Percentiles rank a stretch among this genome's conserved stretches.
Evolutionary conservation across 1,140 invertebrate species (phyloP).

Genomic region (Microplitis demolitor): DNA sequence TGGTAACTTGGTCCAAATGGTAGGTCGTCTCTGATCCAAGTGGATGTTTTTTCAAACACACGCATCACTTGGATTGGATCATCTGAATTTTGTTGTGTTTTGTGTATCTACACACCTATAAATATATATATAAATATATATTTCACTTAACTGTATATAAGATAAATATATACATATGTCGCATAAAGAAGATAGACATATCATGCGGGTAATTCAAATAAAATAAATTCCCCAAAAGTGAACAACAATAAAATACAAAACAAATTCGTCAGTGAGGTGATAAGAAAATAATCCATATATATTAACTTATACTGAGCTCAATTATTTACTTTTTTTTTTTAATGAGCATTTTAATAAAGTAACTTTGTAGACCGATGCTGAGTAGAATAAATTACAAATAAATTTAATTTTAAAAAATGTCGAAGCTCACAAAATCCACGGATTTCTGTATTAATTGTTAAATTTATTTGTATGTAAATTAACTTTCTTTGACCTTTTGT

Average conservation of each 20-base stretch:
- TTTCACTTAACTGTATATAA: not conserved
- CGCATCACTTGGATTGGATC: not conserved
- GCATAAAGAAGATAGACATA: not conserved
- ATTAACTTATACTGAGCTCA: not conserved
- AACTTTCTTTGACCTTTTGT: too few species aligned
- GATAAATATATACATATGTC: not conserved
- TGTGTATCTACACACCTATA: not conserved
- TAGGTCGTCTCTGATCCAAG: not conserved
- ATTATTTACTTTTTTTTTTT: too few species aligned
- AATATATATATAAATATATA: too few species aligned
- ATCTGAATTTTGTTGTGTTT: not conserved
- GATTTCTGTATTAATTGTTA: too few species aligned
- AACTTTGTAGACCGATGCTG: too few species aligned
- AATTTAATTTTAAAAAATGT: too few species aligned
- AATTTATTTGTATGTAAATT: too few species aligned
- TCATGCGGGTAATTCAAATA: not conserved
- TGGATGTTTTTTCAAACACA: not conserved
- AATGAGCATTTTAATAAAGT: too few species aligned
- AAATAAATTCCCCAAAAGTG: not conserved
- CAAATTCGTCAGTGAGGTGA: not conserved
- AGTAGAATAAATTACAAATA: too few species aligned
- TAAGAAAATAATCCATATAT: not conserved
- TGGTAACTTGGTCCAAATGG: constrained; percentile 13
- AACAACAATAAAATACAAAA: too few species aligned
- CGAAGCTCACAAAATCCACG: too few species aligned